A percentile compares a stretch with the other conserved stretches of the same genome.
These are phyloP conservation scores for Mythimna ferrago DNA, from an alignment of 2,888 invertebrate species.

Conservation along the genomic window DNA sequence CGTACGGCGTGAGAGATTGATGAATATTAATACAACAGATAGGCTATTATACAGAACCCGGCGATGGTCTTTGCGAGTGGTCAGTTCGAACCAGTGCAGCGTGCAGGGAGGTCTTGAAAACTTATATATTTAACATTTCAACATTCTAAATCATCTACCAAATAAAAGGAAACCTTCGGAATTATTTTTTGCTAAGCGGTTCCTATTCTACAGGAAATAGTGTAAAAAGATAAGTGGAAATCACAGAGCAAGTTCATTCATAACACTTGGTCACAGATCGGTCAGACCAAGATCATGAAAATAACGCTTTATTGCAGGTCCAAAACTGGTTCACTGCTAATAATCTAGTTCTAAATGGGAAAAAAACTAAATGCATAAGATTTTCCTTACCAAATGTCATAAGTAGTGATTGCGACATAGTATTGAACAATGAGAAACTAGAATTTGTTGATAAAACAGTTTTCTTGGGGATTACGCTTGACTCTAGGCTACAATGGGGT, in stretches of 20 bases:
- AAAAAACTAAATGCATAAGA: no score
- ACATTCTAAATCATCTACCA: not conserved
- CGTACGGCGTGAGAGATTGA: conserved; percentile 54
- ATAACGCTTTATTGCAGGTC: no score
- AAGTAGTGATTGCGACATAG: no score
- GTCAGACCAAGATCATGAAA: conserved; percentile 60
- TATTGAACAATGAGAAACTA: no score
- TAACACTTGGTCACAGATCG: conserved; percentile 44
- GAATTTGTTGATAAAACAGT: no score
- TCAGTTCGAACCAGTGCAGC: conserved; percentile 10
- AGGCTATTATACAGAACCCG: conserved; percentile 41
- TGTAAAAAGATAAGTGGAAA: not conserved
- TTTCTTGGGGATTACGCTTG: no score
- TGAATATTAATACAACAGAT: conserved; percentile 56
- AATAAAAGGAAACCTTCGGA: not conserved
- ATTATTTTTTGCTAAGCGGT: not conserved
- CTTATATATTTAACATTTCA: not conserved
- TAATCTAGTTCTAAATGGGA: no score
- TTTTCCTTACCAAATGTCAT: no score
- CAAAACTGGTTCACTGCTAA: no score
- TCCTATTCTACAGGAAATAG: not conserved
- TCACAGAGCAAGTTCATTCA: conserved; percentile 45
- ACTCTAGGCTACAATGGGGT: no score
- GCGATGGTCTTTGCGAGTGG: conserved; percentile 33
- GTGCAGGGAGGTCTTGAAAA: not conserved